Percentiles rank a stretch among this genome's conserved stretches.
Conservation (phyloP, 2,888 invertebrate species). For the Thymelicus lineola region DNA sequence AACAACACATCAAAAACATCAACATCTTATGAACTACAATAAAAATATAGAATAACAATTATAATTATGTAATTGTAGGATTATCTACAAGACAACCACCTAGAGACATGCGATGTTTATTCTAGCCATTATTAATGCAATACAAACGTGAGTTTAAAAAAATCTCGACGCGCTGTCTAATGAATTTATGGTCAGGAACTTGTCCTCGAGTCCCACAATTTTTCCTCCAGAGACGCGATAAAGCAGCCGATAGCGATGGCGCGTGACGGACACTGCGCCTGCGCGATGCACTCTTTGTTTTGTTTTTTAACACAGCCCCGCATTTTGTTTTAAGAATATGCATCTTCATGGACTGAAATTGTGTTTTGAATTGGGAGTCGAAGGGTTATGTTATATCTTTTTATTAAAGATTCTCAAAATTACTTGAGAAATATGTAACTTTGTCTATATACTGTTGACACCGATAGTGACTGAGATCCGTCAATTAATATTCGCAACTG, state of each 20-base stretch:
- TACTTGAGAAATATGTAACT: too few species aligned
- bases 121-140: slow-evolving; percentile 55
- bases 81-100: too few species aligned
- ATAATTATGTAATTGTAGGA: not conserved
- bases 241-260: slow-evolving; percentile 69
- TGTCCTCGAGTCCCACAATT: slow-evolving; percentile 67
- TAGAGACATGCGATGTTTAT: not conserved
- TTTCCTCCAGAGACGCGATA: slow-evolving; percentile 75
- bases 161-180: slow-evolving; percentile 77
- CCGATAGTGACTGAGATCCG: too few species aligned
- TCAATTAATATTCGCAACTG: too few species aligned
- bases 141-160: slow-evolving; percentile 75
- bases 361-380: too few species aligned
- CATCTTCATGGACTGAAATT: too few species aligned
- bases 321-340: slow-evolving; percentile 9
- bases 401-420: too few species aligned
- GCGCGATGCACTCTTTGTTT: slow-evolving; percentile 39
- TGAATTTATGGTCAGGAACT: slow-evolving; percentile 85
- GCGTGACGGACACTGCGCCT: slow-evolving; percentile 65
- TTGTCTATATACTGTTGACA: too few species aligned
- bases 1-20: too few species aligned
- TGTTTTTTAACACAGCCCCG: slow-evolving; percentile 20
- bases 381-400: too few species aligned
- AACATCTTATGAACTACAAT: too few species aligned
- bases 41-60: too few species aligned